Evolutionary conservation across 2,113 vertebrate species (phyloP), one percentile per base, ranked within the genome.

Genomic region (Leucoraja erinaceus): DNA sequence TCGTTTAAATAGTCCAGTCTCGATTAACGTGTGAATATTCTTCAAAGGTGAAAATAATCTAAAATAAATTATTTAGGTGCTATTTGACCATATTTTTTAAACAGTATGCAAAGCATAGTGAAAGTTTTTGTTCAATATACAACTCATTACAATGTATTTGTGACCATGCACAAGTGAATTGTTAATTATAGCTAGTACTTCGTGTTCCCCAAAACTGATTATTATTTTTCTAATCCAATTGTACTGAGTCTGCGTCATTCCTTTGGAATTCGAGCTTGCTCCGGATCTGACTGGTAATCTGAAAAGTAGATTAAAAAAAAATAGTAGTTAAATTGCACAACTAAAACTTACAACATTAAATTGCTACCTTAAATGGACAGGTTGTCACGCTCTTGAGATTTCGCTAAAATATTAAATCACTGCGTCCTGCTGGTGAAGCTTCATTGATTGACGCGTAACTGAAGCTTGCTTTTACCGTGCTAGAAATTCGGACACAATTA

Each of bases 361-460:
- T 63, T 31, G 83, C 63, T 88, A 88, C 83, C 83, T 88, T 63
- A 88, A 88, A 88, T 88, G 83, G 83, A 86, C 28, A 86, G 81
- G 83, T 86, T 86, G 59, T n/a, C 83, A 86, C 59, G 12, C 61
- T n/a, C 28, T 86, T 11, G 20, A 5, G 25, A 66, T 14, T n/a
- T 88, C 63, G 83, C 83, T 14, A 2, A 4, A 63, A 31, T 18
- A n/a, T 63, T 86, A 86, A 61, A 86, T 61, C 83, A 86, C 8
- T 63, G 83, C 56, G 83, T 61, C 83, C 28, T 31, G 11, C 28
- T 31, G 61, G 22, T 28, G 56, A 86, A 63, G 56, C 11, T 63
- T 63, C 56, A 31, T 61, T 33, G 14, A 31, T 61, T 33, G 14
- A 31, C 83, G 25, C 16, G 59, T 86, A 61, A 61, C 9, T 86